Conservation (phyloP, 2,113 vertebrate genomes). For the Lasiurus borealis region DNA sequence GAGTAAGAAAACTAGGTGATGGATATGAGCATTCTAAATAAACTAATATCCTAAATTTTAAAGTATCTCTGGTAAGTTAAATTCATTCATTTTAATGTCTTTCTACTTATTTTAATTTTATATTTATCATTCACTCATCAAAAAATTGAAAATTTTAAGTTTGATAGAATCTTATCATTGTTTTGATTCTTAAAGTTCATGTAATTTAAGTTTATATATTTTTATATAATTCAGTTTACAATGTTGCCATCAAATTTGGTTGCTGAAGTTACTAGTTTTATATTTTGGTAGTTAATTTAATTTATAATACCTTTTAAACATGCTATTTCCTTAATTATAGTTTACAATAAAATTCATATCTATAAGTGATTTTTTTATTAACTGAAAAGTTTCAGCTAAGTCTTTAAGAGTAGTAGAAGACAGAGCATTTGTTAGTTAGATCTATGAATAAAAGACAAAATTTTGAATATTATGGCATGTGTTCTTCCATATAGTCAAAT, state of each 20-base stretch:
- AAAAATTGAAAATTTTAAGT: neutral
- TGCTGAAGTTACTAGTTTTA: neutral
- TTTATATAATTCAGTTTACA: neutral
- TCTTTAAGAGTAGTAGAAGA: neutral
- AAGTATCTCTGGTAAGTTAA: neutral
- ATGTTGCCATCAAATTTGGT: neutral
- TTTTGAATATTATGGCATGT: neutral
- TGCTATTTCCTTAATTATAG: neutral
- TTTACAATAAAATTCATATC: neutral
- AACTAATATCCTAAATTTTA: neutral
- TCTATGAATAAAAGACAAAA: neutral
- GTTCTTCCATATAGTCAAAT: neutral
- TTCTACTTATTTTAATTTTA: neutral
- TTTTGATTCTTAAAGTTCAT: neutral
- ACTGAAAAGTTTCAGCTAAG: neutral
- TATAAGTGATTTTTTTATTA: neutral
- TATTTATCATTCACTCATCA: neutral
- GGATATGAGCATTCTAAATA: neutral
- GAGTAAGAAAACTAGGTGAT: neutral
- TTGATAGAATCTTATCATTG: neutral
- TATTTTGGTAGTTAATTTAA: neutral
- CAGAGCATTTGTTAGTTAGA: too few species aligned
- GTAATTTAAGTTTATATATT: neutral
- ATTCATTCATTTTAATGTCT: neutral
- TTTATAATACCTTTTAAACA: neutral